These are phyloP conservation scores for Sympetrum striolatum DNA, from an alignment of 2,888 invertebrate genomes.

Conservation along the genomic window DNA sequence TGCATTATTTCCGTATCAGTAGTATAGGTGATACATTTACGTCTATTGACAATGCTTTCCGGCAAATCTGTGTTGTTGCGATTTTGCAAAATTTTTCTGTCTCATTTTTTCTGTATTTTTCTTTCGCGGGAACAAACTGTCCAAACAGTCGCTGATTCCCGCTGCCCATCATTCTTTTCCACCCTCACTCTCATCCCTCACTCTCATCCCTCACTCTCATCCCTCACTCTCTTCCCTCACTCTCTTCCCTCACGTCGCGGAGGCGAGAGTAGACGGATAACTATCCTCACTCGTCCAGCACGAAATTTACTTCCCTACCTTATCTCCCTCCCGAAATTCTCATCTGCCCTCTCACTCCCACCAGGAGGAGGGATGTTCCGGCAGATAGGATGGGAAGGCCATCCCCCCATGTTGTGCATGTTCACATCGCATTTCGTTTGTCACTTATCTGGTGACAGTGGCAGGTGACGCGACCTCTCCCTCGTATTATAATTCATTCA, in stretches of 20 bases:
- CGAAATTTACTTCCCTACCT: background rate
- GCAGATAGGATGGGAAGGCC: background rate
- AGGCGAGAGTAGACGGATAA: background rate
- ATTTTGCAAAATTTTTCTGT: too few species aligned
- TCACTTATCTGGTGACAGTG: conserved; percentile 39
- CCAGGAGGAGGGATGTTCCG: background rate
- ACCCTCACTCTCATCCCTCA: background rate
- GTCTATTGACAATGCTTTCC: too few species aligned
- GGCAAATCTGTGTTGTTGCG: too few species aligned
- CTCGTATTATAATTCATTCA: background rate
- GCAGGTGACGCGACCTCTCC: conserved; percentile 23
- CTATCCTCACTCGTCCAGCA: background rate
- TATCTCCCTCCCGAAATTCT: background rate
- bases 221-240: background rate
- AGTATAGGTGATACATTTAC: too few species aligned
- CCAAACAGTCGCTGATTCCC: background rate
- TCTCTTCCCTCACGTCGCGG: background rate
- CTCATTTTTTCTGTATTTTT: too few species aligned
- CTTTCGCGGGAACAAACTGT: background rate
- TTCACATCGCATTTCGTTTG: conserved; percentile 37
- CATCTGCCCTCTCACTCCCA: background rate
- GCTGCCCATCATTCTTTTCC: background rate
- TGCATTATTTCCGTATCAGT: too few species aligned
- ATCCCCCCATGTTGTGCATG: conserved; percentile 10
- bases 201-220: background rate